These are phyloP conservation scores for Podarcis muralis DNA, from an alignment of 2,113 vertebrate species.

Conservation along the genomic window DNA sequence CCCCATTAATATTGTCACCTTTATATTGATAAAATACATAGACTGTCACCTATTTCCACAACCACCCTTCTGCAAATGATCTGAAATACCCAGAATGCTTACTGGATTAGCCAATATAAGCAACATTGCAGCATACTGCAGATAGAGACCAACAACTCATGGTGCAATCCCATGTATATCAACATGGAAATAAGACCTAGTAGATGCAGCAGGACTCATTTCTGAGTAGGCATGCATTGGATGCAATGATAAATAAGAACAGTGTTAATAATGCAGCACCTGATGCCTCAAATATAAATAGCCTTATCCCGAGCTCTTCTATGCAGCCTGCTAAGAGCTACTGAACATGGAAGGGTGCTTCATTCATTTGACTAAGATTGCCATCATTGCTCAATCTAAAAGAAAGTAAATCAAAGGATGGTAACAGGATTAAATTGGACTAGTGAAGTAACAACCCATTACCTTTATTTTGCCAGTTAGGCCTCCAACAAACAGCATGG, in stretches of 20 bases:
- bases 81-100: not conserved
- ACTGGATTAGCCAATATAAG: not conserved
- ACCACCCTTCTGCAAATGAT: not conserved
- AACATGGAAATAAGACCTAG: not conserved
- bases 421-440: not conserved
- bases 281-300: too few species aligned
- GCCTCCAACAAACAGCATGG: constrained; percentile 95
- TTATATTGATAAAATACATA: not conserved
- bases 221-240: too few species aligned
- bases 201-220: too few species aligned
- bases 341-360: not conserved
- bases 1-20: not conserved
- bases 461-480: constrained; percentile 92
- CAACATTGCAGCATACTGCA: not conserved
- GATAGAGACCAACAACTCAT: not conserved
- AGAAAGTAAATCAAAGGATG: not conserved
- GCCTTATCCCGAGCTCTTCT: too few species aligned
- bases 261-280: too few species aligned
- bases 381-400: not conserved
- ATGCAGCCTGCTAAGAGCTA: not conserved
- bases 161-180: too few species aligned
- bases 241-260: too few species aligned
- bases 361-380: not conserved
- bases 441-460: constrained; percentile 2
- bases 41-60: not conserved